Evolutionary conservation across 1,140 invertebrate genomes (phyloP).

Genomic region (Papilio glaucus): DNA sequence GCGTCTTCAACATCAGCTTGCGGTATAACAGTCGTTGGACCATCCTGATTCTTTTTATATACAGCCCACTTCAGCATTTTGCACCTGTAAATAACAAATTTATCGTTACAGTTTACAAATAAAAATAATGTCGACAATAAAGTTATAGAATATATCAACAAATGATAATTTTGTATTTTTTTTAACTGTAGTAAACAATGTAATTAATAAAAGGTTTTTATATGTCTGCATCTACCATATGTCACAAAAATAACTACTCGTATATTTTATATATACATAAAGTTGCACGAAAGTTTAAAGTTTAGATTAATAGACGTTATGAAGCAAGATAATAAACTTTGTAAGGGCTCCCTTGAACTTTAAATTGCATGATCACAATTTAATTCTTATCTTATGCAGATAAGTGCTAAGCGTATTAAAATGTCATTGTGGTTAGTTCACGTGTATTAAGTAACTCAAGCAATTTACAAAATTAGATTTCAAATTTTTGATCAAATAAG

Average conservation of each 20-base stretch:
- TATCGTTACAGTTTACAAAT: no score
- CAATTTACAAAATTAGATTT: no score
- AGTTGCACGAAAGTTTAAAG: constrained; percentile 6
- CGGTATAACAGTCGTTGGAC: constrained; percentile 47
- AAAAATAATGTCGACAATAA: no score
- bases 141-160: no score
- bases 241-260: no score
- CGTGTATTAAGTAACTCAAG: no score
- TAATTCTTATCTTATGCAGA: constrained; percentile 11
- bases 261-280: no score
- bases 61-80: constrained; percentile 81
- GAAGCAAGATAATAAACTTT: constrained; percentile 9
- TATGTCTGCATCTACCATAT: no score
- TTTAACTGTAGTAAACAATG: no score
- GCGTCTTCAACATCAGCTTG: constrained; percentile 51
- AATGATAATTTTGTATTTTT: no score
- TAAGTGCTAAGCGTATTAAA: background rate
- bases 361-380: constrained; percentile 30
- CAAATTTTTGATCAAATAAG: no score
- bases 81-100: constrained; percentile 67
- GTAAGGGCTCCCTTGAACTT: constrained; percentile 29
- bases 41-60: constrained; percentile 77
- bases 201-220: no score
- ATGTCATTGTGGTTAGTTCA: background rate
- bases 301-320: constrained; percentile 17